Base-by-base conservation (phyloP, 2,888 invertebrate species). In the Panopea generosa region DNA sequence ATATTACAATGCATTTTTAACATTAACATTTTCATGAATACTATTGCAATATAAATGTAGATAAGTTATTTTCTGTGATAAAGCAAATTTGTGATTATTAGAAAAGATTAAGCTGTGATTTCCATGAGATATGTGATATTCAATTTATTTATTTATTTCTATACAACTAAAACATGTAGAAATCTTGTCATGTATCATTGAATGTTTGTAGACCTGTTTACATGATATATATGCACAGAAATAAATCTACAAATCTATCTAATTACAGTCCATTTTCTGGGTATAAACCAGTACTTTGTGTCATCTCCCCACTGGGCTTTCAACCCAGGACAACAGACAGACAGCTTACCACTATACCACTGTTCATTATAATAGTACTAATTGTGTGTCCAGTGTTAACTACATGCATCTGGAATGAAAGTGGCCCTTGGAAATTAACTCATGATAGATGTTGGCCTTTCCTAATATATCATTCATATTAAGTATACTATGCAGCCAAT, bases 1-100 rank as follows among this genome's bases (percentile, higher is more conserved):
- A 57, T 57, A 57, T 57, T 57, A 57, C 57, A 57, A 57, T 57
- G 57, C 57, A 57, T 57, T 57, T 57, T 57, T 57, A 57, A 57
- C 57, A 57, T 57, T 57, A 40, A 40, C 2, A 33, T 33, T 57
- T 38, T 40, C 57, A 57, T 57, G 14, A 38, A 57, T 57, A 57
- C 57, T 57, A 57, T 57, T 57, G 57, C 57, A 57, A 40, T 57
- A 57, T 57, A 57, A 57, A 57, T 57, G 43, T 57, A 57, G 57
- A 57, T 57, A 40, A 57, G 57, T 57, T 57, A 57, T 57, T 57
- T 57, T 57, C 40, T 57, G 40, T 40, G 57, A 45, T 18, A 45
- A 45, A 45, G 45, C 45, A 45, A 45, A 45, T n/a, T 45, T 45
- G 45, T 45, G 45, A 45, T 45, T 45, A 45, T 57, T 38, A 57